Conservation (phyloP, 2,888 invertebrate species). For the Smittia aterrima region DNA sequence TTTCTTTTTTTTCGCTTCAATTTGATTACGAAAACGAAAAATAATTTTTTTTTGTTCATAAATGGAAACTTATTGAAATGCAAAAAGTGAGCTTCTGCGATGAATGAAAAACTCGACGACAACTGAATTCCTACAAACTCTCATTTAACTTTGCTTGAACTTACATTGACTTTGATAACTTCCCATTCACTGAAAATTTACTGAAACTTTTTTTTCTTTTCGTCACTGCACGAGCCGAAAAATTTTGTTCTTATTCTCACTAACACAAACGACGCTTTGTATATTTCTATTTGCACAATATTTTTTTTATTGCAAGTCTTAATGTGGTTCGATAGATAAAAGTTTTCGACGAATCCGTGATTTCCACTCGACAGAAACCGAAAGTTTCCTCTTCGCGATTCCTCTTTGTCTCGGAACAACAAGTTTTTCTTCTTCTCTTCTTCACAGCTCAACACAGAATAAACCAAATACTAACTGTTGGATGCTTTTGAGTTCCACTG, state of each 20-base stretch:
- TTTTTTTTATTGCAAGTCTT: constrained; percentile 22
- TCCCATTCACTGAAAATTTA: constrained; percentile 28
- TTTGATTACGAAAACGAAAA: background rate
- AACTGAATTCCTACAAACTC: background rate
- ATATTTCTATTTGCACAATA: constrained; percentile 1
- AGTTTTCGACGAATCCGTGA: background rate
- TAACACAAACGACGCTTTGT: background rate
- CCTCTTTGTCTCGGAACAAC: constrained; percentile 20
- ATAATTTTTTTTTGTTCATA: background rate
- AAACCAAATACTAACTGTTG: constrained; percentile 24
- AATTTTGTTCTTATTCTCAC: background rate
- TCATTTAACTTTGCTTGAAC: constrained; percentile 16
- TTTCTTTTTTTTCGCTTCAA: background rate
- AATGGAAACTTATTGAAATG: constrained; percentile 31
- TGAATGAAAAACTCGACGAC: constrained; percentile 24
- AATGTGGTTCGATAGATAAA: background rate
- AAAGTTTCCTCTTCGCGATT: constrained; percentile 14
- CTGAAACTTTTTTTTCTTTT: background rate
- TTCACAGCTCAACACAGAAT: background rate
- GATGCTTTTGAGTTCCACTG: constrained; percentile 41
- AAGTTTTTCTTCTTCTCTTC: constrained; percentile 10
- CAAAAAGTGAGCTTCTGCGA: background rate
- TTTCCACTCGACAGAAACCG: constrained; percentile 3
- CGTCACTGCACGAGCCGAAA: background rate
- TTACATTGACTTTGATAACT: constrained; percentile 34